phyloP scores from a whole-genome alignment of 1,140 invertebrate species.

The Coenobita brevimanus region DNA sequence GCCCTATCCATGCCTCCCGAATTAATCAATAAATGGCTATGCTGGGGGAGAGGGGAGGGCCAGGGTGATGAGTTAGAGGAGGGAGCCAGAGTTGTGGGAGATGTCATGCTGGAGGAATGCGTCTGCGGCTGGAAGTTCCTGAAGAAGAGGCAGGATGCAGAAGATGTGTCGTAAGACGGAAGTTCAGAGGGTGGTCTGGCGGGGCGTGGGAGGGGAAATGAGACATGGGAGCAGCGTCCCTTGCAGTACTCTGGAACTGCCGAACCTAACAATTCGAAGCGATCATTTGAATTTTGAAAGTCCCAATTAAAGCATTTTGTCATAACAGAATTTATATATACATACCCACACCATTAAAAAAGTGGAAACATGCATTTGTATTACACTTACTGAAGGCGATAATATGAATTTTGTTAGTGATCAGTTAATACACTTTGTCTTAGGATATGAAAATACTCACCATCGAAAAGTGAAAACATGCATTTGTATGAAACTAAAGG shows the following conservation, averaged over 20 bases:
- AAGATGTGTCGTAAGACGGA: conserved; percentile 62
- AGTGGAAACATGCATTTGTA: too few species aligned
- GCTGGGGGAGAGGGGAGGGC: background rate
- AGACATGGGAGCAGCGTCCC: background rate
- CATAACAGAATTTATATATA: too few species aligned
- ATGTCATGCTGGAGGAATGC: conserved; percentile 53
- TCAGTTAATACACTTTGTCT: too few species aligned
- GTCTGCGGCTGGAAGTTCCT: conserved; percentile 19
- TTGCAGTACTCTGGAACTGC: background rate
- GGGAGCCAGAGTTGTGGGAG: background rate
- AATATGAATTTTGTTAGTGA: too few species aligned
- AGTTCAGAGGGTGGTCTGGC: conserved; percentile 28
- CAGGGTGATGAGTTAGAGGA: background rate
- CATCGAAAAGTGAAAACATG: too few species aligned
- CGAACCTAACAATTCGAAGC: background rate
- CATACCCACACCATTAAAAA: too few species aligned
- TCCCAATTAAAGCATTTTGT: too few species aligned
- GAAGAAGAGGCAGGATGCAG: conserved; percentile 53
- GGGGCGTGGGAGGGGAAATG: background rate
- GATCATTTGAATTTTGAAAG: too few species aligned
- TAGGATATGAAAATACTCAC: too few species aligned
- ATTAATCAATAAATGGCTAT: background rate
- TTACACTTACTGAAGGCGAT: too few species aligned
- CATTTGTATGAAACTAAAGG: too few species aligned
- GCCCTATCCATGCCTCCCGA: background rate